phyloP scores from a whole-genome alignment of 1,140 invertebrate genomes.

The Neodiprion lecontei region DNA sequence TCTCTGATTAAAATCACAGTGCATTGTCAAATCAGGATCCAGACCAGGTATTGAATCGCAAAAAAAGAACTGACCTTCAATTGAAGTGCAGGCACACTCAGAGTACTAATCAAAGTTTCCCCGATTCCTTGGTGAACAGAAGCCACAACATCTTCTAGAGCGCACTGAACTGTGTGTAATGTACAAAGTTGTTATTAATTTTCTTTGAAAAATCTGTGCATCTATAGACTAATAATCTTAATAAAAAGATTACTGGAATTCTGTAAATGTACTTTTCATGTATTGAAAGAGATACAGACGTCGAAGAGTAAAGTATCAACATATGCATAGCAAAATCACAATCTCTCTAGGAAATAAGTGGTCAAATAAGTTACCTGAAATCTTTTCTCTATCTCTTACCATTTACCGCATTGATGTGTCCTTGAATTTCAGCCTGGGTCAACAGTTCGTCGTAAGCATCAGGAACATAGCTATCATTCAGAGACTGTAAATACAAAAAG shows the following conservation, averaged over 20 bases:
- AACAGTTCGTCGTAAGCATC: conserved; percentile 80
- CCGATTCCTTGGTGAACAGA: conserved; percentile 54
- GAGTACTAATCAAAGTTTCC: conserved; percentile 56
- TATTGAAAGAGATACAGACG: too few relatives aligned
- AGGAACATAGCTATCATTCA: conserved; percentile 73
- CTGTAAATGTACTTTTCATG: too few relatives aligned
- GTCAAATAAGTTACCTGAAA: too few relatives aligned
- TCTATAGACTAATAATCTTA: neutral
- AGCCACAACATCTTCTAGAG: conserved; percentile 60
- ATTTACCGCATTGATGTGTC: conserved; percentile 75
- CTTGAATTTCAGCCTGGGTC: conserved; percentile 80
- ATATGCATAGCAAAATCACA: too few relatives aligned
- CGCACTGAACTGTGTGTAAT: conserved; percentile 54
- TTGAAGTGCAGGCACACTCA: conserved; percentile 48
- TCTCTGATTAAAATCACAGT: neutral
- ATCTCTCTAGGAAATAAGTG: too few relatives aligned
- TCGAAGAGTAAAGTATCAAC: too few relatives aligned
- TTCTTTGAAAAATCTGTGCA: conserved; percentile 23
- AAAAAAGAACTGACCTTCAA: conserved; percentile 39
- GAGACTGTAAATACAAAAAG: conserved; percentile 59
- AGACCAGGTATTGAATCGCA: neutral
- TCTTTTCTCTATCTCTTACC: conserved; percentile 48
- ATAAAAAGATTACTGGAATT: too few relatives aligned
- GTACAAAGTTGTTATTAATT: conserved; percentile 21
- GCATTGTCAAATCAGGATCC: neutral